These are phyloP conservation scores for Limosa lapponica DNA, from an alignment of 2,797 vertebrate species.

Conservation along the genomic window DNA sequence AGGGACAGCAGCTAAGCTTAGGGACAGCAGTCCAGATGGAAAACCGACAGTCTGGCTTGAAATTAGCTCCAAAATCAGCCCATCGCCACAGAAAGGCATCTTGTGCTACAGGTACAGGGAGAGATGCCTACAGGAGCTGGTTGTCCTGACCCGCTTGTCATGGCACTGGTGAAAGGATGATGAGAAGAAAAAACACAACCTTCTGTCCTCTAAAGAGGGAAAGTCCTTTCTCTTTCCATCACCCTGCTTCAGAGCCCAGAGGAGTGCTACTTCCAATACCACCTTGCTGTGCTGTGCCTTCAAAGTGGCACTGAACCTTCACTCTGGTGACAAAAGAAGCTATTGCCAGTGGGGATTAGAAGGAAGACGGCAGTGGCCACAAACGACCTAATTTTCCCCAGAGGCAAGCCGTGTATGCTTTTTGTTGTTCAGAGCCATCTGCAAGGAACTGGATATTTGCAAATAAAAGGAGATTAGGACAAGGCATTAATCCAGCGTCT, in stretches of 20 bases:
- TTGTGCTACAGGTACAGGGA: not conserved
- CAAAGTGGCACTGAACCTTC: not conserved
- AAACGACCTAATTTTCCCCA: slow-evolving; percentile 47
- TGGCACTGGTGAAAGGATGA: not conserved
- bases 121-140: not conserved
- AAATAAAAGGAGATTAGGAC: slow-evolving; percentile 63
- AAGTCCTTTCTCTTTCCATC: not conserved
- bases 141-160: not conserved
- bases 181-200: not conserved
- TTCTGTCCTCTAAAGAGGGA: not conserved
- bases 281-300: not conserved
- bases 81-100: not conserved
- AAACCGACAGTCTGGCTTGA: not conserved
- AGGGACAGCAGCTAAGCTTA: not conserved
- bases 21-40: not conserved
- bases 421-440: slow-evolving; percentile 57
- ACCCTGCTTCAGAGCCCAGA: not conserved
- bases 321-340: not conserved
- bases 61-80: not conserved
- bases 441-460: slow-evolving; percentile 52
- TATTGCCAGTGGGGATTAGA: not conserved
- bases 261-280: not conserved
- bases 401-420: not conserved
- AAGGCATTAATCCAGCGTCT: slow-evolving; percentile 42
- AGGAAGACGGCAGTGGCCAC: not conserved